Conservation (phyloP, 2,797 vertebrate genomes). For the Chloroceryle inda region DNA sequence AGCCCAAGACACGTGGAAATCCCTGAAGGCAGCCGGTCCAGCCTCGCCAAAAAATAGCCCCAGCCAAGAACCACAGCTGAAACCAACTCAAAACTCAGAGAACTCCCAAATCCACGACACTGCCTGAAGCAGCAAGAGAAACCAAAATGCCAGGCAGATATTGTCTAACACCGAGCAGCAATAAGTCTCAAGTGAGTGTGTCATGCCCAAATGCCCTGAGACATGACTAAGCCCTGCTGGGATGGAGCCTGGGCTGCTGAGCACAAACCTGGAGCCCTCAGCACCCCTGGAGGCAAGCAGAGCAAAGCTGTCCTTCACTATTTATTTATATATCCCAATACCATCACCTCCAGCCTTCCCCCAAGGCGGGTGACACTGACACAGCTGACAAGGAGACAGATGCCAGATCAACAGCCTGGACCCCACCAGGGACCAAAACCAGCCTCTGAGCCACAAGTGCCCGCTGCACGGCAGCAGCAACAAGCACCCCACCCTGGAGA, state of each 20-base stretch:
- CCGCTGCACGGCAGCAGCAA: rapidly evolving
- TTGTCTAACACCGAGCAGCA: not conserved
- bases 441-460: not conserved
- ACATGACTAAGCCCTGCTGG: not conserved
- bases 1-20: not conserved
- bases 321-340: not conserved
- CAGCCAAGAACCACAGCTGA: not conserved
- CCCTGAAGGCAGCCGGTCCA: not conserved
- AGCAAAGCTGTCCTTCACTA: not conserved
- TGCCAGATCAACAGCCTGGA: not conserved
- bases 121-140: slow-evolving; percentile 1
- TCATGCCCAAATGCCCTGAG: rapidly evolving
- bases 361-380: rapidly evolving
- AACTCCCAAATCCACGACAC: not conserved
- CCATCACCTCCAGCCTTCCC: not conserved
- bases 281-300: not conserved
- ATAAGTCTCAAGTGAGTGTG: rapidly evolving
- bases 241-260: not conserved
- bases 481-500: not conserved
- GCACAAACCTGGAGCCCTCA: not conserved
- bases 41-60: not conserved
- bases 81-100: not conserved
- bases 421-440: not conserved
- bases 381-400: not conserved
- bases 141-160: not conserved